phyloP scores from a whole-genome alignment of 2,797 vertebrate genomes.

The Esox masquinongy region DNA sequence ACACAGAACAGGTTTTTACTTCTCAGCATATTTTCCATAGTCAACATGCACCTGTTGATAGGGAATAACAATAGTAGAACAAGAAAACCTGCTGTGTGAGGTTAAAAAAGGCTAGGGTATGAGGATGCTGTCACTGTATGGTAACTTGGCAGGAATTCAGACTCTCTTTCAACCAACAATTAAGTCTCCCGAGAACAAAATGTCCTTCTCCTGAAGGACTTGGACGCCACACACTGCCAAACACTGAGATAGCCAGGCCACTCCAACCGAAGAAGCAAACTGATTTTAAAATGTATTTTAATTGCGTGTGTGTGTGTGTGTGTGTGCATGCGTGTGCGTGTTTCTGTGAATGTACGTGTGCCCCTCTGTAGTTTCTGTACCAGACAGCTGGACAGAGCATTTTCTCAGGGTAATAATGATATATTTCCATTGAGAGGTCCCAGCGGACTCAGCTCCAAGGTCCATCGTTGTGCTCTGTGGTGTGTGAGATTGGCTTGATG shows the following conservation, averaged over 20 bases:
- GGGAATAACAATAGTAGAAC: constrained; percentile 40
- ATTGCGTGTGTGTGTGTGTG: constrained; percentile 46
- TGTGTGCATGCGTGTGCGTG: neutral
- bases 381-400: constrained; percentile 26
- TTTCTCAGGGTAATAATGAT: constrained; percentile 38
- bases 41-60: constrained; percentile 61
- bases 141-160: constrained; percentile 52
- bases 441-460: constrained; percentile 18
- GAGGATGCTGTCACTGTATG: constrained; percentile 43
- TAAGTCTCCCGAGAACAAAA: constrained; percentile 47
- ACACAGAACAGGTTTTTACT: constrained; percentile 39
- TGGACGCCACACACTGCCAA: constrained; percentile 22
- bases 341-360: constrained; percentile 1
- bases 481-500: constrained; percentile 24
- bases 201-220: constrained; percentile 43
- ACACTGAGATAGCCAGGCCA: constrained; percentile 17
- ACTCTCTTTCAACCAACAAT: constrained; percentile 47
- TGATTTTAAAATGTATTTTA: constrained; percentile 20
- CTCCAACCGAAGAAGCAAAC: constrained; percentile 38
- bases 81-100: constrained; percentile 38
- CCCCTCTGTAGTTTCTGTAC: constrained; percentile 36
- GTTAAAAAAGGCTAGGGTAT: constrained; percentile 39
- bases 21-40: constrained; percentile 62
- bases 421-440: constrained; percentile 14
- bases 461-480: constrained; percentile 13